Percentiles rank a stretch among this genome's conserved stretches.
Evolutionary conservation across 2,797 vertebrate species (phyloP).

Genomic region (Threskiornis aethiopicus): DNA sequence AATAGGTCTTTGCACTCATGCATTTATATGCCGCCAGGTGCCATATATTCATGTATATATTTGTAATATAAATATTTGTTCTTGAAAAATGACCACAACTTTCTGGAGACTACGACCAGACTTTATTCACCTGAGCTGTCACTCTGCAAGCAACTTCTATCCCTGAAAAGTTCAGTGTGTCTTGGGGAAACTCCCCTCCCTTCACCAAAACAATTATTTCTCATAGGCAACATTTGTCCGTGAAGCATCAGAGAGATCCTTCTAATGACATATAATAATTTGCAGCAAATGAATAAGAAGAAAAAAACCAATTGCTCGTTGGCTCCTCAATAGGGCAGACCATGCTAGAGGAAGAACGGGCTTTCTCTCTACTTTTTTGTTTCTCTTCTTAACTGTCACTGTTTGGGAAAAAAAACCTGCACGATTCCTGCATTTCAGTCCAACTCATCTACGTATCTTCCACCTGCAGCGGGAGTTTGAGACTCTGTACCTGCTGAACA

Average conservation of each 20-base stretch:
- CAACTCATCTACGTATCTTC: neutral
- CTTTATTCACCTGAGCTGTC: neutral
- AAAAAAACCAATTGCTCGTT: accelerated
- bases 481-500: neutral
- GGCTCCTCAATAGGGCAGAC: neutral
- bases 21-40: neutral
- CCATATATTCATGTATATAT: neutral
- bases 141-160: neutral
- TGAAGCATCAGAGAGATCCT: neutral
- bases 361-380: neutral
- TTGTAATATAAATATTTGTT: neutral
- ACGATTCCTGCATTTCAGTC: neutral
- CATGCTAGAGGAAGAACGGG: neutral
- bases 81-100: neutral
- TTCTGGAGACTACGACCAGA: neutral
- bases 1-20: neutral
- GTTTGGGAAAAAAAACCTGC: neutral
- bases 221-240: neutral
- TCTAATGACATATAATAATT: neutral
- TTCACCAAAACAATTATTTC: neutral
- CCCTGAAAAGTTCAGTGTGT: neutral
- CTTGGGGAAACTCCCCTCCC: neutral
- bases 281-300: neutral
- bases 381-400: neutral
- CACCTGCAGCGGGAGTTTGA: neutral